A percentile compares a stretch with the other conserved stretches of the same genome.
Conservation (phyloP, 2,797 vertebrate genomes). For the Pseudotriccus pelzelni region DNA sequence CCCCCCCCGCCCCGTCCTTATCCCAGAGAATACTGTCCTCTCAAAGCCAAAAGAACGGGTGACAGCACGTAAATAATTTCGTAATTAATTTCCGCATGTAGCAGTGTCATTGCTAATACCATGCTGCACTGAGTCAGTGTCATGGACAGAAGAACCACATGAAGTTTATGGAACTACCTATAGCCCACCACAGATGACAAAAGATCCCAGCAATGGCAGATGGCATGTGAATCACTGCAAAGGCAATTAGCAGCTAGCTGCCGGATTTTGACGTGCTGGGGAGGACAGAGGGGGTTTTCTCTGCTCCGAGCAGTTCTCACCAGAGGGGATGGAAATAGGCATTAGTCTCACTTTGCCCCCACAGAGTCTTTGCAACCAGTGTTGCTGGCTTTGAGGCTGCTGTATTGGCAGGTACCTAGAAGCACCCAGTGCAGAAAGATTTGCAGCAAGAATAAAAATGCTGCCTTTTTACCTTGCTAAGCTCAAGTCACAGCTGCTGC, state of each 20-base stretch:
- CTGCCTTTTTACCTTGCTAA: constrained; percentile 16
- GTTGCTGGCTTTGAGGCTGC: constrained; percentile 12
- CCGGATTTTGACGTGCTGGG: constrained; percentile 55
- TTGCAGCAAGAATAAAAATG: constrained; percentile 45
- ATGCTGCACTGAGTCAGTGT: background rate
- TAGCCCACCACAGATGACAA: constrained; percentile 30
- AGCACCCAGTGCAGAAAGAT: background rate
- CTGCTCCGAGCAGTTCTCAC: constrained; percentile 41
- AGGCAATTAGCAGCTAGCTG: constrained; percentile 69
- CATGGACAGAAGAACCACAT: constrained; percentile 26
- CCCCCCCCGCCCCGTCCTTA: background rate
- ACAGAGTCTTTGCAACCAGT: constrained; percentile 15
- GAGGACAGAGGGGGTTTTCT: constrained; percentile 44
- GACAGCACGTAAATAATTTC: background rate
- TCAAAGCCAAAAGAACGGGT: background rate
- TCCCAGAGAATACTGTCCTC: background rate
- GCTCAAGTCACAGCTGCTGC: background rate
- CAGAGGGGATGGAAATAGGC: constrained; percentile 51
- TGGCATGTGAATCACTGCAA: constrained; percentile 67
- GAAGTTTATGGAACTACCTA: constrained; percentile 16
- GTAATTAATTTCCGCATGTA: background rate
- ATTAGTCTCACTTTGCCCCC: constrained; percentile 52
- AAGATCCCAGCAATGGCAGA: constrained; percentile 66
- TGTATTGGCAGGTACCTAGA: background rate
- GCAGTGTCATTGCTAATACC: background rate